Evolutionary conservation across 2,888 invertebrate species (phyloP).

Genomic region (Caenorhabditis sp.): DNA sequence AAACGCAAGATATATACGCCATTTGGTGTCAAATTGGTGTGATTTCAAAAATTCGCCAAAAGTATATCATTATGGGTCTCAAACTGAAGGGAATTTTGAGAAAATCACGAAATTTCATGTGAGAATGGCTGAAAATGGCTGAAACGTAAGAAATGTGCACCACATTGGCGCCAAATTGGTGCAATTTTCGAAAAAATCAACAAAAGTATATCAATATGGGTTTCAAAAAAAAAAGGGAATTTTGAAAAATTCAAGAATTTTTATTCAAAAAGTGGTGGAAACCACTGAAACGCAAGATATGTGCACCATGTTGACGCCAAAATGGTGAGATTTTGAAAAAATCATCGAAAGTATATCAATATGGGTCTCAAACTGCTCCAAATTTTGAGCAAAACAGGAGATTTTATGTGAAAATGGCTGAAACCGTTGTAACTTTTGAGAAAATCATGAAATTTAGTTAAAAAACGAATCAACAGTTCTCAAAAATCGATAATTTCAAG

Average conservation of each 20-base stretch:
- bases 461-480: neutral
- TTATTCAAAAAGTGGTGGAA: neutral
- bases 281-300: neutral
- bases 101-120: neutral
- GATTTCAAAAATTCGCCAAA: neutral
- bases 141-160: no score
- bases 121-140: neutral
- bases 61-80: slow-evolving; percentile 1
- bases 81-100: neutral
- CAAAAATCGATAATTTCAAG: neutral
- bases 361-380: neutral
- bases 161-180: no score
- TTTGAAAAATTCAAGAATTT: neutral
- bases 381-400: neutral
- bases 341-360: neutral
- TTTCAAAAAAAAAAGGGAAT: neutral
- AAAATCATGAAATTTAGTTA: no score
- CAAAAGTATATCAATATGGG: neutral
- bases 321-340: neutral
- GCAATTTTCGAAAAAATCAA: no score
- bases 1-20: no score
- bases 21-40: no score
- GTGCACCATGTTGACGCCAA: neutral
- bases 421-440: neutral
- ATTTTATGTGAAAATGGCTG: neutral